These are phyloP conservation scores for Fragum sueziense DNA, from an alignment of 2,888 invertebrate species.

Conservation along the genomic window DNA sequence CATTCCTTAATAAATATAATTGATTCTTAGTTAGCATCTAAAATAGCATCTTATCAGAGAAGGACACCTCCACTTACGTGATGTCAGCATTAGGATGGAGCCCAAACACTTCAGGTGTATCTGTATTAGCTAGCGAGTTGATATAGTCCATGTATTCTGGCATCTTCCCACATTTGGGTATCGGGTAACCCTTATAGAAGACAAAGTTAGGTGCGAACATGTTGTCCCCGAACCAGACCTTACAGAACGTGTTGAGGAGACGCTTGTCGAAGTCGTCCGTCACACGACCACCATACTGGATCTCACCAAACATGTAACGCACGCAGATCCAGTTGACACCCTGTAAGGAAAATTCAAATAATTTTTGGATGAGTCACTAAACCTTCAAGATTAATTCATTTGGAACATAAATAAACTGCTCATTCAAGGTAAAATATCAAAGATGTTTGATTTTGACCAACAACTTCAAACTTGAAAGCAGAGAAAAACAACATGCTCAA, in stretches of 20 bases:
- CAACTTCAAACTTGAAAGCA: too few species aligned
- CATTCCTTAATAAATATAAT: too few species aligned
- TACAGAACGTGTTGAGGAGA: conserved; percentile 82
- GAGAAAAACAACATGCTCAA: too few species aligned
- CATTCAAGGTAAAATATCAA: too few species aligned
- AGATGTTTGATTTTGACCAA: too few species aligned
- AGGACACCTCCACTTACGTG: conserved; percentile 80
- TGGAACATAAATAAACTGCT: too few species aligned
- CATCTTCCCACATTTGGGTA: conserved; percentile 80
- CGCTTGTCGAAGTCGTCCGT: conserved; percentile 83
- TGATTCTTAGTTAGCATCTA: too few species aligned
- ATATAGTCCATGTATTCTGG: conserved; percentile 80
- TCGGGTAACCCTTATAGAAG: conserved; percentile 82
- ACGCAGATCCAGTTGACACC: conserved; percentile 82
- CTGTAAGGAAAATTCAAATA: conserved; percentile 70
- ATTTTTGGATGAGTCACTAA: too few species aligned
- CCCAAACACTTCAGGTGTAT: conserved; percentile 82
- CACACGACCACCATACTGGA: conserved; percentile 83
- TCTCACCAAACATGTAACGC: conserved; percentile 83
- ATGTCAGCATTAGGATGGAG: conserved; percentile 83
- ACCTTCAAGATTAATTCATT: too few species aligned
- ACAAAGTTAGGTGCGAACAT: conserved; percentile 80
- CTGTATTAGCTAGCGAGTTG: conserved; percentile 76
- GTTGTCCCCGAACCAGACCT: conserved; percentile 82
- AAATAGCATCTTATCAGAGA: too few species aligned